Evolutionary conservation across 2,113 vertebrate genomes (phyloP).

Genomic region (Lampris incognitus): DNA sequence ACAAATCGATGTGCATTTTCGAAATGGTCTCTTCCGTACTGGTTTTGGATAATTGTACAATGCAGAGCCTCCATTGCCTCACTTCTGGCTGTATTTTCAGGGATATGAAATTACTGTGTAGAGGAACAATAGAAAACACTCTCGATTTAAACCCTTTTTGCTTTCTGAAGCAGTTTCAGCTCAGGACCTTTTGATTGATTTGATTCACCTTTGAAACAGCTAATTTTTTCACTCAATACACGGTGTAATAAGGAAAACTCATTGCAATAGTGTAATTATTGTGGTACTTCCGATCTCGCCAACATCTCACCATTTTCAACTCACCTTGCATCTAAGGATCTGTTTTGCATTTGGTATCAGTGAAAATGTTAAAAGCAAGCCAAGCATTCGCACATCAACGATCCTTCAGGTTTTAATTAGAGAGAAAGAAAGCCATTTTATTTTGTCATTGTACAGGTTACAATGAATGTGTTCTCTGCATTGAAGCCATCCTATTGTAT

Average conservation of each 20-base stretch:
- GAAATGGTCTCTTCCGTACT: not conserved
- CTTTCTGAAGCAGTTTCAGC: not conserved
- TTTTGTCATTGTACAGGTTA: too few species aligned
- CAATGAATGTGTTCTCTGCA: too few species aligned
- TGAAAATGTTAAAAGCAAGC: constrained; percentile 19
- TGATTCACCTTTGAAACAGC: not conserved
- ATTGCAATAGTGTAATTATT: constrained; percentile 10
- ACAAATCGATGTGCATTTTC: not conserved
- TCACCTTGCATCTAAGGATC: constrained; percentile 4
- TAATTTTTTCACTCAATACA: not conserved
- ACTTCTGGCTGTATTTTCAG: not conserved
- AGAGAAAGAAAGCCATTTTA: constrained; percentile 27
- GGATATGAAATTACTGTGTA: constrained; percentile 3
- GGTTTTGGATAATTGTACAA: not conserved
- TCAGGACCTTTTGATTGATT: constrained; percentile 15
- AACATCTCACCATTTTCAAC: constrained; percentile 2
- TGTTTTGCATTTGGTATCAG: constrained; percentile 19
- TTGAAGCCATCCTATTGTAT: too few species aligned
- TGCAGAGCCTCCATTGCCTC: not conserved
- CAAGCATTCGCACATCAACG: constrained; percentile 24
- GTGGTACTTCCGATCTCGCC: constrained; percentile 1
- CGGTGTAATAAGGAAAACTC: too few species aligned
- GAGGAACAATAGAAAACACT: not conserved
- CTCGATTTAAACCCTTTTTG: constrained; percentile 15
- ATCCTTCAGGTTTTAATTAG: constrained; percentile 43